phyloP scores from a whole-genome alignment of 2,113 vertebrate genomes.

The Tetrao urogallus region DNA sequence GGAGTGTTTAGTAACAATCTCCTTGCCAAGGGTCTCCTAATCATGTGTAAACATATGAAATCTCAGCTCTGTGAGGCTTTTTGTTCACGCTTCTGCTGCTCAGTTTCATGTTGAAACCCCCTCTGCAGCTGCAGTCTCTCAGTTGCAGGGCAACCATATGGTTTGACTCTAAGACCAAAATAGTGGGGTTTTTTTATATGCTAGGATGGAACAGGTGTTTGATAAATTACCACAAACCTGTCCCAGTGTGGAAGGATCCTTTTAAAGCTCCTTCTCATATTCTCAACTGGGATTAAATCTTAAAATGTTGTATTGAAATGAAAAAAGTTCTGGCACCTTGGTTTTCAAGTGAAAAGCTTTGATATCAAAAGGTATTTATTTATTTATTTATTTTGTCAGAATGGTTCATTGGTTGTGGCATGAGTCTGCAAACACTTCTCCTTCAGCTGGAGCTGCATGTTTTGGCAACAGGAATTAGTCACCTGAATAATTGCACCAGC shows the following conservation, averaged over 20 bases:
- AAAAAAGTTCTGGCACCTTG: neutral
- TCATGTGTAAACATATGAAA: neutral
- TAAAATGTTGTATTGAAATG: neutral
- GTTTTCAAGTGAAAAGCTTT: neutral
- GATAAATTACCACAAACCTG: neutral
- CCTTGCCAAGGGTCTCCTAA: neutral
- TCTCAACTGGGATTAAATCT: neutral
- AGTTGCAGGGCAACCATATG: fast-evolving
- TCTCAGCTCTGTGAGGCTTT: neutral
- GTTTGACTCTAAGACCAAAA: neutral
- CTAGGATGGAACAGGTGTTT: neutral
- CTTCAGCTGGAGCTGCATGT: neutral
- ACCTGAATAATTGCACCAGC: neutral
- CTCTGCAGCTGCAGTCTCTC: slow-evolving; percentile 12
- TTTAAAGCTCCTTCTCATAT: neutral
- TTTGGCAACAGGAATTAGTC: neutral
- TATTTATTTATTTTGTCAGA: neutral
- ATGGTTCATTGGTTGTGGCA: neutral
- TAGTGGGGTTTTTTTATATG: neutral
- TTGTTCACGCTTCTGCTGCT: neutral
- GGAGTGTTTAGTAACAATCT: neutral
- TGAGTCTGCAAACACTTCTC: neutral
- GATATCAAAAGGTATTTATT: neutral
- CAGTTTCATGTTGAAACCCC: fast-evolving
- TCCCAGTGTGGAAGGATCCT: neutral